Evolutionary conservation across 2,888 invertebrate genomes (phyloP), one percentile per base, ranked within the genome.

Genomic region (Ophonus ardosiacus): DNA sequence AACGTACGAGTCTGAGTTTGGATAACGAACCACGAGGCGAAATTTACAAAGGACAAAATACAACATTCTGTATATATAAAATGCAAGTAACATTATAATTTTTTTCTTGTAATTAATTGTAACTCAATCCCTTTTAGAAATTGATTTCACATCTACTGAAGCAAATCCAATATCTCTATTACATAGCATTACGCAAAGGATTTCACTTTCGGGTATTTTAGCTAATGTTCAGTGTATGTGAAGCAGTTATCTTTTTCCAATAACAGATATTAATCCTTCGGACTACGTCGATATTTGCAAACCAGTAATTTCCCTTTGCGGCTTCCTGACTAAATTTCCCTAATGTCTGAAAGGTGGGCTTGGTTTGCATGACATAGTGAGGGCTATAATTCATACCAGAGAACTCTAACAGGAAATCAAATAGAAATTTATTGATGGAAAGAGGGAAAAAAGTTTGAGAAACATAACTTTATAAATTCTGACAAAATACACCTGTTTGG

Each of bases 321-420:
- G 31, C 71, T 82, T 82, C 82, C 82, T 82, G 71, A 38, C 13
- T 82, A 57, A 51, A 82, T 82, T 82, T 82, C 82, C 82, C 71
- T 65, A 82, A 82, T 82, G 82, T 57, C 31, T 24, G 17, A 65
- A 43, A 59, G 65, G 21, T 82, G 71, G 82, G 81, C 68, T 65
- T 81, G 65, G 65, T 51, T 63, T n/a, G 18, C 68, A 71, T 56
- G 68, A 57, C 31, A 71, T 31, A 31, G 24, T 24, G 68, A 24
- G 17, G n/a, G 6, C 78, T 78, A 79, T 74, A 18, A 43, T 43
- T 43, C 10, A 74, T 43, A 13, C 40, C 68, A 68, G 68, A 40
- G 71, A 17, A 4, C 43, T 10, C 13, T 6, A 31, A 31, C 1
- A 31, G 6, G 31, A 31, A 31, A 43, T 7, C 43, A 43, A 43